Percentiles rank a stretch among this genome's conserved stretches.
These are phyloP conservation scores for Conger conger DNA, from an alignment of 2,113 vertebrate species.

Conservation along the genomic window DNA sequence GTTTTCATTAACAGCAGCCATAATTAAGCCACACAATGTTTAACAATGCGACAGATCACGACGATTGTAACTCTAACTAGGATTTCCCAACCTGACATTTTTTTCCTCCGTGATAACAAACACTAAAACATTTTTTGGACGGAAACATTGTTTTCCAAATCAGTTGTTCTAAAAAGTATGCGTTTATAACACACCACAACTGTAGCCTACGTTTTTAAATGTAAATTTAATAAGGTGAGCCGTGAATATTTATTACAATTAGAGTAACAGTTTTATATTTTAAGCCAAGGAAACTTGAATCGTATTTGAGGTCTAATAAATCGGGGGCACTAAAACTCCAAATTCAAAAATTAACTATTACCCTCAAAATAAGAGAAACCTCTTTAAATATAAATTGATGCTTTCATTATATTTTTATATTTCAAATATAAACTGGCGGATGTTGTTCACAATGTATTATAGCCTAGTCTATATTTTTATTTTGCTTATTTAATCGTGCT, in stretches of 20 bases:
- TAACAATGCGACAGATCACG: background rate
- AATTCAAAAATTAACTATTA: background rate
- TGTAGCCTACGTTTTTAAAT: background rate
- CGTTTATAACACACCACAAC: background rate
- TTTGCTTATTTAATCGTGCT: background rate
- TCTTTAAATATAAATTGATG: background rate
- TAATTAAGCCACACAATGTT: background rate
- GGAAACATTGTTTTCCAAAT: too few relatives aligned
- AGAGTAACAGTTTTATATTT: background rate
- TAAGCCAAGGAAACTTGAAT: background rate
- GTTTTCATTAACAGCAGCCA: background rate
- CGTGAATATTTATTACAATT: background rate
- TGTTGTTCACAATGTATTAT: background rate
- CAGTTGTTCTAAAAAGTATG: background rate
- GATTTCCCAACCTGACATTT: too few relatives aligned
- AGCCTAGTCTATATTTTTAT: background rate
- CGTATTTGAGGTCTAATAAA: background rate
- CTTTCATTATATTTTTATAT: background rate
- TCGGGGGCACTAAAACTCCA: background rate
- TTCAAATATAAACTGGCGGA: background rate
- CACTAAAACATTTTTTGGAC: too few relatives aligned
- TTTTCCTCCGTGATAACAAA: too few relatives aligned
- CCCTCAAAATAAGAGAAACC: background rate
- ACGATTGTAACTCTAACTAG: background rate
- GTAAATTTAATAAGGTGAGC: background rate